A percentile compares a stretch with the other conserved stretches of the same genome.
These are phyloP conservation scores for Iselma pallidipennis DNA, from an alignment of 2,888 invertebrate genomes.

Conservation along the genomic window DNA sequence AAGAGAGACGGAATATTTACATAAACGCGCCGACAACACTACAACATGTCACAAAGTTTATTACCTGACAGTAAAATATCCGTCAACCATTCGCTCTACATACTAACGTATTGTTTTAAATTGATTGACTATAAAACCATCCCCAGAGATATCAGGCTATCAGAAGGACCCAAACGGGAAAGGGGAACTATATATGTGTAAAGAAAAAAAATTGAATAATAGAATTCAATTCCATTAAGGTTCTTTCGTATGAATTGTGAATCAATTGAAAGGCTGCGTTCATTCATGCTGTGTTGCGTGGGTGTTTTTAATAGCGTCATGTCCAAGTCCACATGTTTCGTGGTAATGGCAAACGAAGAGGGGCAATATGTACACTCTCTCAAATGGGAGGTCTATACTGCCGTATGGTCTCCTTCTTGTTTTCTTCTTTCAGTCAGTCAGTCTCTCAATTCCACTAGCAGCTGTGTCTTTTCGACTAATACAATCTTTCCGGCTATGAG, in stretches of 20 bases:
- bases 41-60: neutral
- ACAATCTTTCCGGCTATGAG: constrained; percentile 7
- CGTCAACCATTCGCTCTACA: neutral
- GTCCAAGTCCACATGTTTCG: constrained; percentile 2
- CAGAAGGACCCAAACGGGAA: too few species aligned
- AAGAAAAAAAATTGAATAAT: neutral
- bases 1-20: neutral
- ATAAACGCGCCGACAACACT: neutral
- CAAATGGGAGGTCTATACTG: constrained; percentile 16
- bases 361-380: constrained; percentile 2
- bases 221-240: neutral
- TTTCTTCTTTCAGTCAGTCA: neutral
- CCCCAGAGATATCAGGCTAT: neutral
- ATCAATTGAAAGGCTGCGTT: constrained; percentile 21
- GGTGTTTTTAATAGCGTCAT: constrained; percentile 19
- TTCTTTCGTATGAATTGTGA: constrained; percentile 12
- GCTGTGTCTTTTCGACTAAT: constrained; percentile 14
- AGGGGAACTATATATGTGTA: too few species aligned
- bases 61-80: neutral
- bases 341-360: constrained; percentile 3
- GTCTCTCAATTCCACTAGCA: constrained; percentile 10
- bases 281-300: constrained; percentile 24
- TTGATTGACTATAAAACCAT: neutral
- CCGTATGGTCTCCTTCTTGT: constrained; percentile 2
- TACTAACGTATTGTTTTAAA: neutral